These are phyloP conservation scores for Pongo pygmaeus DNA, from an alignment of 2,113 vertebrate species.

Conservation along the genomic window DNA sequence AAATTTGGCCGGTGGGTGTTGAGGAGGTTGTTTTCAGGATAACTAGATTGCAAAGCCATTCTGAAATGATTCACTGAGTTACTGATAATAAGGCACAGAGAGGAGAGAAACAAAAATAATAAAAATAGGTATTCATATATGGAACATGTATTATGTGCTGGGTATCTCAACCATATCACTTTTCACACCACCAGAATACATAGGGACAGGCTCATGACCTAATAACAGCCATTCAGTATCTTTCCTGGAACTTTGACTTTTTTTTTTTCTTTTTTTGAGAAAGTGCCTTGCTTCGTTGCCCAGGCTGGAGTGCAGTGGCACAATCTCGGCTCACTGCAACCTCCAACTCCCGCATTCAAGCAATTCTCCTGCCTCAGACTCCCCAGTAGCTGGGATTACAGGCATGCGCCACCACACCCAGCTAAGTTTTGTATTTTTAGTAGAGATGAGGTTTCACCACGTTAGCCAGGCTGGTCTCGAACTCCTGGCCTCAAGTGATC, in stretches of 20 bases:
- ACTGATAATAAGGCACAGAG: slow-evolving; percentile 17
- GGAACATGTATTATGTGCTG: neutral
- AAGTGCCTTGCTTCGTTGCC: too few species aligned
- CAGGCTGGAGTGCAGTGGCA: too few species aligned
- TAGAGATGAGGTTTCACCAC: too few species aligned
- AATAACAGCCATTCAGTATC: neutral
- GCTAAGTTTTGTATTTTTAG: too few species aligned
- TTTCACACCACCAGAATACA: neutral
- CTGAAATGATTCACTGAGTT: slow-evolving; percentile 54
- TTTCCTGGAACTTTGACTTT: neutral
- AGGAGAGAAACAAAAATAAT: slow-evolving; percentile 30
- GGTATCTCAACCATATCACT: neutral
- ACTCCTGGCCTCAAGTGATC: too few species aligned
- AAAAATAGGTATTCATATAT: neutral
- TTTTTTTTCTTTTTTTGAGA: too few species aligned
- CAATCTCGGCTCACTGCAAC: too few species aligned
- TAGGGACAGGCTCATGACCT: neutral
- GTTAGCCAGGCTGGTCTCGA: too few species aligned
- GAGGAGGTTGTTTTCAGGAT: slow-evolving; percentile 43
- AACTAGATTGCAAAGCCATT: slow-evolving; percentile 47
- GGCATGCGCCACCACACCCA: too few species aligned
- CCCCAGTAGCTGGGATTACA: too few species aligned
- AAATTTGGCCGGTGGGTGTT: slow-evolving; percentile 60
- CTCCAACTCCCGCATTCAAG: too few species aligned
- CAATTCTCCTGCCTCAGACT: too few species aligned